Evolutionary conservation across 2,113 vertebrate species (phyloP).

Genomic region (Stomatorhinus ivindoensis): DNA sequence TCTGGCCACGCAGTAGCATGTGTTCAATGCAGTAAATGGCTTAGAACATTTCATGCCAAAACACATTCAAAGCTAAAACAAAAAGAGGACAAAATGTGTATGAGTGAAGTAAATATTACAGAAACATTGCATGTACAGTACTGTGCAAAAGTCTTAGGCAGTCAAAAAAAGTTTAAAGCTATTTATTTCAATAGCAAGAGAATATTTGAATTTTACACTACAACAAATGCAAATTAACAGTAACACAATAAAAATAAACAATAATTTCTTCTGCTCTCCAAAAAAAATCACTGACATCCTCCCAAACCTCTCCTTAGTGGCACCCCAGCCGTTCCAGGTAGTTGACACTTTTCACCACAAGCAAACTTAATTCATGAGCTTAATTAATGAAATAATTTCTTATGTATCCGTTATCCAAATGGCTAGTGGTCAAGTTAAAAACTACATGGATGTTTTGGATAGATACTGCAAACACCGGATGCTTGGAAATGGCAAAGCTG

Average conservation of each 20-base stretch:
- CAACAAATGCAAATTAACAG: background rate
- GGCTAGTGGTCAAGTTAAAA: background rate
- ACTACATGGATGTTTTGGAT: background rate
- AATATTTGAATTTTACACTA: background rate
- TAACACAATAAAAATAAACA: background rate
- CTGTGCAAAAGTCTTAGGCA: background rate
- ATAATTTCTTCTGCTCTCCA: background rate
- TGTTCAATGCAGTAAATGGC: background rate
- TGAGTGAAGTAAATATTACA: background rate
- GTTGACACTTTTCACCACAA: background rate
- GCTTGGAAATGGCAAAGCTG: background rate
- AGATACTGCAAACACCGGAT: background rate
- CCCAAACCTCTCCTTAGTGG: background rate
- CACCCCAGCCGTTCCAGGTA: background rate
- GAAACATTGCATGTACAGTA: background rate
- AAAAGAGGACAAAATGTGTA: background rate
- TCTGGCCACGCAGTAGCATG: background rate
- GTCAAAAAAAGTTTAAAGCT: background rate
- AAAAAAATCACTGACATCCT: background rate
- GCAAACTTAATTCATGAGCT: background rate
- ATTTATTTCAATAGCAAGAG: background rate
- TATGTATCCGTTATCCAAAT: background rate
- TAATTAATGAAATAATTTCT: background rate
- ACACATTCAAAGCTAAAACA: background rate
- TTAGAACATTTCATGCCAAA: background rate